Conservation (phyloP, 2,113 vertebrate species). For the Parotia lawesii region DNA sequence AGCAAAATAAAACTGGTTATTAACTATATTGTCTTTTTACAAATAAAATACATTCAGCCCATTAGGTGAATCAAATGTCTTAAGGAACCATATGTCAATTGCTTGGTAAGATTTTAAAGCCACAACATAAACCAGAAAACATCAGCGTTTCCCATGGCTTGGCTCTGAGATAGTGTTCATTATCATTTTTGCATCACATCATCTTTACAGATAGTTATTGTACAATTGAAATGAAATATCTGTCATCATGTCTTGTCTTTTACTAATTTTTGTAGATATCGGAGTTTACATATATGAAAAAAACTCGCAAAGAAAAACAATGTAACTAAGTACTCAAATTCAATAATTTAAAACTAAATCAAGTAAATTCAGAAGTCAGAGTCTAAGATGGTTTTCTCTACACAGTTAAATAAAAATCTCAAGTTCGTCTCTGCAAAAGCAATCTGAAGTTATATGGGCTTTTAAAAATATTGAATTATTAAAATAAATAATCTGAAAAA, state of each 20-base stretch:
- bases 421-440: rapidly evolving
- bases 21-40: background rate
- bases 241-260: background rate
- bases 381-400: background rate
- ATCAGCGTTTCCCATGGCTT: background rate
- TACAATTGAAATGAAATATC: background rate
- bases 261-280: background rate
- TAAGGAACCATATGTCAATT: background rate
- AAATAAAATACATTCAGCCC: background rate
- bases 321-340: background rate
- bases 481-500: background rate
- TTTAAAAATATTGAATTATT: background rate
- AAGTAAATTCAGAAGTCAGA: background rate
- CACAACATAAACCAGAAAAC: background rate
- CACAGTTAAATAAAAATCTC: background rate
- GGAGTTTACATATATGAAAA: background rate
- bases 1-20: background rate
- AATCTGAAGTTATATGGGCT: background rate
- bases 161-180: background rate
- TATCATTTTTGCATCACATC: background rate
- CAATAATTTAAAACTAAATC: background rate
- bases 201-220: background rate
- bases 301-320: rapidly evolving
- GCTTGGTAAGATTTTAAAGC: background rate
- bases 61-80: background rate